Evolutionary conservation across 1,140 invertebrate genomes (phyloP), one percentile per base, ranked within the genome.

Genomic region (Drosophila ambigua): DNA sequence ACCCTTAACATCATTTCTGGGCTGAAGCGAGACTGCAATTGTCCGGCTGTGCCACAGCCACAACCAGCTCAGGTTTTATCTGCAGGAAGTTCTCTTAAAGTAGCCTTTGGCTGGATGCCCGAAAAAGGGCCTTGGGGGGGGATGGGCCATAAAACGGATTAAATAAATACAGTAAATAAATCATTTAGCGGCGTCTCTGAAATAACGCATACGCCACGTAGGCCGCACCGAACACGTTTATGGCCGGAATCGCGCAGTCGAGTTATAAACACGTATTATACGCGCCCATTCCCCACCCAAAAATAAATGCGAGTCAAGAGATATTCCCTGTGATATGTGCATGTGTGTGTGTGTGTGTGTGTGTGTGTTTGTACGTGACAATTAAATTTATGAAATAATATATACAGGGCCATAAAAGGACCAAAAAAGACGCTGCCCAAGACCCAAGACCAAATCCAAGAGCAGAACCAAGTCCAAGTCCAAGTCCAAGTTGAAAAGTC

Each of bases 341-440:
- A 44, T 2, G 41, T n/a, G 46, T 35, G 28, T 58, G 44, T 31
- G 46, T 24, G 35, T 2, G 41, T 23, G 46, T 35, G 28, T 58
- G 44, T 31, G 46, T 46, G 48, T 62, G 45, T 68, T 53, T 72
- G 83, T 89, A 88, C 83, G 83, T 88, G 83, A 88, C 83, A 88
- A 88, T 88, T 88, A 88, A 88, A 88, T 88, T 77, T 88, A 88
- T 88, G 83, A 88, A 88, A 82, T 66, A 63, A 63, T 54, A 79
- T 66, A 62, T 28, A 44, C 62, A 24, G 39, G 46, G 16, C 35
- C 53, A 28, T 26, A 54, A 60, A 55, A 61, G 39, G 35, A 45
- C 46, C 60, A 54, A 65, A 52, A 52, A 57, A 2, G 23, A 0
- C 35, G 35, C 35, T 39, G 43, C n/a, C 9, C 39, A 16, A 75